phyloP scores from a whole-genome alignment of 2,888 invertebrate species.

The Himalopsyche tibetana region DNA sequence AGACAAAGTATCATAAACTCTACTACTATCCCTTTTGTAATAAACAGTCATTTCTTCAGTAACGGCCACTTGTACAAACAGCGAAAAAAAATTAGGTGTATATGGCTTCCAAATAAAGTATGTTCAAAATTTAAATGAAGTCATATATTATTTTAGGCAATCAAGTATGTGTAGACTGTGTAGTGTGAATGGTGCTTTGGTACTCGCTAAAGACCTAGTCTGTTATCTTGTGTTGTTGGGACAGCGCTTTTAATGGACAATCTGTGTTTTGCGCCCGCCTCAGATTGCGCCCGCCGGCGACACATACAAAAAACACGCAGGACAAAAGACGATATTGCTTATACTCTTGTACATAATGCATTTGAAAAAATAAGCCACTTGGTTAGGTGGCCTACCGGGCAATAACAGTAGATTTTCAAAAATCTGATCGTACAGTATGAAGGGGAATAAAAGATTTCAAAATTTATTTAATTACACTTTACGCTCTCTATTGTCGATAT shows the following conservation, averaged over 20 bases:
- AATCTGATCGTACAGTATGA: too few species aligned
- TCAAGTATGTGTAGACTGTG: not conserved
- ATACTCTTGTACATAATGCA: not conserved
- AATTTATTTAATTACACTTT: too few species aligned
- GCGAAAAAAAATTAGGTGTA: too few species aligned
- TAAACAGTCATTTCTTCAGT: too few species aligned
- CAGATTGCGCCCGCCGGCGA: conserved; percentile 41
- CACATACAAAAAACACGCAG: conserved; percentile 6
- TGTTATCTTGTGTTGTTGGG: conserved; percentile 54
- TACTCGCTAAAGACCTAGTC: not conserved
- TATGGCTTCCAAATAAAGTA: too few species aligned
- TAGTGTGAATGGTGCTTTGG: not conserved
- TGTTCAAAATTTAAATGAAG: too few species aligned
- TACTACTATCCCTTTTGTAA: too few species aligned
- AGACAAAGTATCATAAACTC: too few species aligned
- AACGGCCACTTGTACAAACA: too few species aligned
- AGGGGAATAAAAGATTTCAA: too few species aligned
- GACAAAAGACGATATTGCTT: conserved; percentile 30
- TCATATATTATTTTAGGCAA: too few species aligned
- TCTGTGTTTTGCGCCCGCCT: conserved; percentile 54
- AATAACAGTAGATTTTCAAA: not conserved
- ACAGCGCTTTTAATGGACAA: conserved; percentile 63
- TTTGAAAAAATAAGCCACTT: not conserved
- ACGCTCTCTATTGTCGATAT: too few species aligned
- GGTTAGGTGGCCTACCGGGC: not conserved